Evolutionary conservation across 1,140 invertebrate genomes (phyloP).

Genomic region (Cotesia vestalis): DNA sequence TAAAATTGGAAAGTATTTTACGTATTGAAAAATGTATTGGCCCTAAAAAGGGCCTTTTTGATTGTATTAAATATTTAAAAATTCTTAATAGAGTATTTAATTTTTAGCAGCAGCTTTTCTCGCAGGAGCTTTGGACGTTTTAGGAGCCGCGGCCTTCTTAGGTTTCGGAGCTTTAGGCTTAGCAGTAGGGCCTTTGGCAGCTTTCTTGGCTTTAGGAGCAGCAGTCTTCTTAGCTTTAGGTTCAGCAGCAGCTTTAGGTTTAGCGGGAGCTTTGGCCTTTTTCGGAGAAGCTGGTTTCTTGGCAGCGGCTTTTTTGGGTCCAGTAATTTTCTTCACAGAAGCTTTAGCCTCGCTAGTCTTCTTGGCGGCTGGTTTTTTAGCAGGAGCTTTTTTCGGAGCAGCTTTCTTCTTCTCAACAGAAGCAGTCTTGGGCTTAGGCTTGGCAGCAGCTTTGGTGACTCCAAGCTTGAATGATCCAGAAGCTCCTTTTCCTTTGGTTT

Average conservation of each 20-base stretch:
- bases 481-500: constrained; percentile 61
- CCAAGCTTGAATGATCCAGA: constrained; percentile 30
- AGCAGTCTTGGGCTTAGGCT: background rate
- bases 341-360: no score
- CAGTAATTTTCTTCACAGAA: no score
- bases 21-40: no score
- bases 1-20: no score
- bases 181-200: constrained; percentile 23
- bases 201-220: constrained; percentile 18
- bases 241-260: no score
- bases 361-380: no score
- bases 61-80: no score
- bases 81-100: background rate
- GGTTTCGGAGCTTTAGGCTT: constrained; percentile 29
- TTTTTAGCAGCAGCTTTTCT: constrained; percentile 15
- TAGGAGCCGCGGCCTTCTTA: constrained; percentile 13
- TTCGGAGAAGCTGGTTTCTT: no score
- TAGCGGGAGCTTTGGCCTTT: no score
- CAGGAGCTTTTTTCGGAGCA: constrained; percentile 2
- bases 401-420: background rate
- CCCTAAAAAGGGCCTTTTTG: no score
- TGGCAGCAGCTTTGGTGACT: background rate
- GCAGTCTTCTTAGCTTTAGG: background rate
- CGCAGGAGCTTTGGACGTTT: constrained; percentile 4
- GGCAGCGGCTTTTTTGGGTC: no score